Evolutionary conservation across 2,113 vertebrate genomes (phyloP), one percentile per base, ranked within the genome.

Genomic region (Corythaeola cristata): DNA sequence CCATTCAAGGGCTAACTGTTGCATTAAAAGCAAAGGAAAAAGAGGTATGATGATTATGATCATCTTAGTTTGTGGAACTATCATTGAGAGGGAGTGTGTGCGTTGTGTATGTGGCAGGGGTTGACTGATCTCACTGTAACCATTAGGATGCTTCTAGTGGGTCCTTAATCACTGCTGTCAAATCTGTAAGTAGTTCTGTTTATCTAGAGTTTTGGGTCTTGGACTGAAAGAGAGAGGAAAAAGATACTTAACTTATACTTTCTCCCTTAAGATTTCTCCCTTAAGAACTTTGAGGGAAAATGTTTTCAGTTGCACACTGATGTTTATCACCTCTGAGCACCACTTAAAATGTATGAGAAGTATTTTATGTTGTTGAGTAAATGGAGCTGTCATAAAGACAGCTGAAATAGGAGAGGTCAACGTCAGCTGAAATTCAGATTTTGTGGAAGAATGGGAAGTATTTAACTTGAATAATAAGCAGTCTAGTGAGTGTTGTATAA

Each of bases 1-100:
- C 99, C 32, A 99, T 99, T 97, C 99, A 99, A 96, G 99, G 99
- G 20, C 98, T 99, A 76, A 99, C 98, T 60, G 96, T 98, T 71
- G 98, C 99, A 59, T 97, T 99, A 74, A 98, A 98, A 97, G 98
- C 98, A 79, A 99, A 99, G 94, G 99, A 99, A 58, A 99, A 98
- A 94, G 99, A 99, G 99, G 99, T 99, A 88, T 83, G 96, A 41
- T 67, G 85, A 9, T 55, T 69, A 26, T 59, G 56, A 72, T 47
- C 32, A 24, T 76, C 35, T 56, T 93, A 69, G 11, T 82, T 72
- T 82, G 49, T 52, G 49, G 74, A 78, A 39, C 39, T 76, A 0
- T 47, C 8, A 0, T 0, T 50, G 68, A 24, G n/a, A 19, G 56
- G 12, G 22, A 47, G 5, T 12, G 59, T 68, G 11, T 49, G 47